Evolutionary conservation across 2,888 invertebrate genomes (phyloP), one percentile per base, ranked within the genome.

Genomic region (Eristalis pertinax): DNA sequence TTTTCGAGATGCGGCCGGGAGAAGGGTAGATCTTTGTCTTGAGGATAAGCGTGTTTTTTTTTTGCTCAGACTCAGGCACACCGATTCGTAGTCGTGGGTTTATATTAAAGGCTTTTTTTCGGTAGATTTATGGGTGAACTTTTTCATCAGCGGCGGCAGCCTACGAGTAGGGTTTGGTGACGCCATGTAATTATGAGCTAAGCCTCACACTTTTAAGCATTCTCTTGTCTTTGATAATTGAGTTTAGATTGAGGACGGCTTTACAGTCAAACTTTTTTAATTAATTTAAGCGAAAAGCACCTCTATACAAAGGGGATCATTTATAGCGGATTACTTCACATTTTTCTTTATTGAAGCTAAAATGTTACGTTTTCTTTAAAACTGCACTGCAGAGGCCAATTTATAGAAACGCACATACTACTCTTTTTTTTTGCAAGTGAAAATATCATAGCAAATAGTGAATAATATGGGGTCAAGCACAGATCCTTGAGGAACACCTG

Each of bases 1-100:
- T 60, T 73, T 72, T 65, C 41, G 65, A 65, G 62, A 60, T 50
- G 41, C 58, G 32, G 43, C 26, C 4, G 26, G 22, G 32, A n/a
- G 38, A 74, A 13, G 60, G 26, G 56, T n/a, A 24, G 22, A 11
- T 19, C 26, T 13, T 13, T 38, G 43, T 26, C 69, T 35, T 19
- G 19, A 8, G 63, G 26, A 77, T 26, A 68, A 62, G 65, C 38
- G 7, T 7, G n/a, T 0, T n/a, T 43, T 43, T 50, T 50, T 50
- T 19, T 63, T 58, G 26, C n/a, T 43, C 29, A 24, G 8, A 41
- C 24, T 67, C 11, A 68, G 50, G n/a, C 0, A 56, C 2, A 7
- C 62, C 15, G 13, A 10, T 19, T 77, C 10, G 29, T 32, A 19
- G 11, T n/a, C 22, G 22, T n/a, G 26, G 26, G 10, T 29, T 68